Base-by-base conservation (phyloP, 2,797 vertebrate genomes). In the Sorex maritimensis region DNA sequence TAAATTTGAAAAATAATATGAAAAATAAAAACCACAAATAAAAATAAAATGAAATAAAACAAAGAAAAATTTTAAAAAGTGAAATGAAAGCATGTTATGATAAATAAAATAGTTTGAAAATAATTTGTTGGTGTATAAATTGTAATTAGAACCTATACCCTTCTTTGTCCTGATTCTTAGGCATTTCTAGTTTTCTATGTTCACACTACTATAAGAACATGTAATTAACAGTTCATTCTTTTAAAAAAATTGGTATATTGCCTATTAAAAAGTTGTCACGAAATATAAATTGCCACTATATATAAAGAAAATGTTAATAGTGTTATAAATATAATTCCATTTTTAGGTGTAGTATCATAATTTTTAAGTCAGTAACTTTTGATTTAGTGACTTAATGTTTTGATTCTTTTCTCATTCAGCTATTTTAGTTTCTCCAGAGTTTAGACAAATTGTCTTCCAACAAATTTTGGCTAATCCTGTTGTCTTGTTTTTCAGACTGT, bases 271-370 rank as follows among this genome's bases (percentile, higher is more conserved):
- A 77, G 21, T 52, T 78, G n/a, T 41, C 75, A 83, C 4, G 80
- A 38, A 44, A 88, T 4, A 44, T 17, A 87, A 58, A 82, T 49
- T 38, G 6, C 68, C 38, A 65, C 6, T 1, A 12, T 21, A 9
- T 77, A 17, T 65, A 26, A 95, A 88, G n/a, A n/a, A 91, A 85
- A 68, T 55, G 44, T 46, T 61, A 82, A 52, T 11, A 82, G 44
- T 38, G 1, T 81, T n/a, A 69, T 28, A 72, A 44, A 5, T 67
- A 41, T 61, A 55, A 38, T 86, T 81, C 30, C 1, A 74, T 41
- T 78, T 69, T 13, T 63, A 6, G 21, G 85, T 68, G 5, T 63
- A 68, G 77, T 2, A 5, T 4, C 21, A 58, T 63, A 14, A 71
- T 61, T 61, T 58, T 61, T 61, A 61, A 21, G 58, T 61, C 17